Percentiles rank a stretch among this genome's conserved stretches.
phyloP scores from a whole-genome alignment of 1,140 invertebrate species.

The Aphelinus atriplicis region DNA sequence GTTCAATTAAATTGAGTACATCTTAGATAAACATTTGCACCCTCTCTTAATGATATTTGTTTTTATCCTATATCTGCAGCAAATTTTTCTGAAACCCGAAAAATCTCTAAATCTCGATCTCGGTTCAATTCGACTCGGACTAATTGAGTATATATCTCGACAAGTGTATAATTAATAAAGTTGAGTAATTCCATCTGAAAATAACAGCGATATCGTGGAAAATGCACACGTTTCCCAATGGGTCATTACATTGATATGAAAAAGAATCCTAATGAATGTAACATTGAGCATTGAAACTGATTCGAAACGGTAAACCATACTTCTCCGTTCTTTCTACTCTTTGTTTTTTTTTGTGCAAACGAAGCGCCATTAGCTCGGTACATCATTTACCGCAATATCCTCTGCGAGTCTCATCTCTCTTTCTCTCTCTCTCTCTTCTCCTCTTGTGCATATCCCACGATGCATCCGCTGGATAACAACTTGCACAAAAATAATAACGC shows the following conservation, averaged over 20 bases:
- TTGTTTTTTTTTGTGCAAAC: slow-evolving; percentile 16
- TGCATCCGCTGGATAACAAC: slow-evolving; percentile 26
- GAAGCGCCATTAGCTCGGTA: slow-evolving; percentile 1
- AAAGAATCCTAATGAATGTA: not conserved
- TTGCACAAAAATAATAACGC: slow-evolving; percentile 33
- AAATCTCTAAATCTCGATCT: not conserved
- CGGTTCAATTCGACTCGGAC: not conserved
- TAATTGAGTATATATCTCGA: no score
- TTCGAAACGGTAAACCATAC: slow-evolving; percentile 19
- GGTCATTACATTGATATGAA: no score
- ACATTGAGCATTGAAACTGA: slow-evolving; percentile 1
- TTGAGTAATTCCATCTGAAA: no score
- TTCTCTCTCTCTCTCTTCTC: not conserved
- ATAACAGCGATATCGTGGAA: no score
- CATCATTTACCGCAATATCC: slow-evolving; percentile 17
- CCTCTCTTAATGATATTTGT: no score
- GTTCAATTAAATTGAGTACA: no score
- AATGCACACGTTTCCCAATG: no score
- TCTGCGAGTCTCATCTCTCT: slow-evolving; percentile 1
- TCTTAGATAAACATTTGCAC: no score
- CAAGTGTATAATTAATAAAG: no score
- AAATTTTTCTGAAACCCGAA: no score
- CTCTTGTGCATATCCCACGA: no score
- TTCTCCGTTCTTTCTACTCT: not conserved
- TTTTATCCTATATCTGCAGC: no score